Percentiles rank a stretch among this genome's conserved stretches.
phyloP scores from a whole-genome alignment of 2,888 invertebrate genomes.

The Eilema caniola region DNA sequence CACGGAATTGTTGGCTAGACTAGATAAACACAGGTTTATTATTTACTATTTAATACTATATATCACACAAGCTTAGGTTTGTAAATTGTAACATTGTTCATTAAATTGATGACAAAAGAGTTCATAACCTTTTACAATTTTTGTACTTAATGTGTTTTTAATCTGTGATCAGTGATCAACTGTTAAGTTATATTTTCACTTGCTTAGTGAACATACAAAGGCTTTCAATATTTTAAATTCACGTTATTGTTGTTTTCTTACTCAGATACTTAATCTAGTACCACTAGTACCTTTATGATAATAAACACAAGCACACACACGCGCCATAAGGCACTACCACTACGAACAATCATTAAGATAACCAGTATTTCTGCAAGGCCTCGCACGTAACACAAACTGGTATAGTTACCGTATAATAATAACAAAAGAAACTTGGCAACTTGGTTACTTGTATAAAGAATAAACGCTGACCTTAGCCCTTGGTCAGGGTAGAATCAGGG shows the following conservation, averaged over 20 bases:
- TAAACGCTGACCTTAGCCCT: no score
- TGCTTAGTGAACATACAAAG: background rate
- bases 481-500: no score
- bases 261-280: background rate
- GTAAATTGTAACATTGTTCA: no score
- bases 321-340: background rate
- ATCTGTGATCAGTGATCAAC: no score
- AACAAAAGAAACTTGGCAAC: background rate
- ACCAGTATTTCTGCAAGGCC: slow-evolving; percentile 34
- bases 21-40: no score
- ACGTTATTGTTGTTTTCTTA: background rate
- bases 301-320: background rate
- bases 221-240: background rate
- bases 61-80: no score
- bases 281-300: background rate
- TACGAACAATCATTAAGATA: slow-evolving; percentile 20
- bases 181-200: background rate
- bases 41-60: no score
- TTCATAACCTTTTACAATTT: no score
- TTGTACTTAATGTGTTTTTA: no score
- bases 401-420: slow-evolving; percentile 8
- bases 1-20: no score
- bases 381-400: slow-evolving; percentile 17
- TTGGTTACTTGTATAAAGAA: no score
- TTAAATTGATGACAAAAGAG: no score